phyloP scores from a whole-genome alignment of 1,140 invertebrate species.

The Trichonephila inaurata region DNA sequence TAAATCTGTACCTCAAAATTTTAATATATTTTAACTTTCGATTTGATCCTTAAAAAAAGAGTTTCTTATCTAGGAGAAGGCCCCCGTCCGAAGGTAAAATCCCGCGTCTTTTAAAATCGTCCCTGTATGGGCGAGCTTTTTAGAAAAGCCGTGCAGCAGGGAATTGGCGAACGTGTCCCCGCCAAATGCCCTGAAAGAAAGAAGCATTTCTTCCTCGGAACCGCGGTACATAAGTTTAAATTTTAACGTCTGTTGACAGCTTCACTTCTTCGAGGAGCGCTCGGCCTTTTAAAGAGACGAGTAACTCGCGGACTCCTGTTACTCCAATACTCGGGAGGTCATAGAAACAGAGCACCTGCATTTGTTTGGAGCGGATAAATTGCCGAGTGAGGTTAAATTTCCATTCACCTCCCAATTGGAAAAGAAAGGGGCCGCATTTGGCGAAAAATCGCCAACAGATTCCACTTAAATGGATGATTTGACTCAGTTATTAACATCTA shows the following conservation, averaged over 20 bases:
- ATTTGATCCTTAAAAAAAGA: not conserved
- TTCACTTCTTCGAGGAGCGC: conserved; percentile 47
- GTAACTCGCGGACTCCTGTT: conserved; percentile 39
- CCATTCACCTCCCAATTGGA: conserved; percentile 3
- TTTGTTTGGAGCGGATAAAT: conserved; percentile 72
- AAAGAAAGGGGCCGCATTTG: conserved; percentile 26
- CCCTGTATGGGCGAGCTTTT: conserved; percentile 51
- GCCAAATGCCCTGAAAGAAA: conserved; percentile 49
- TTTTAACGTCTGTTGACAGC: conserved; percentile 75
- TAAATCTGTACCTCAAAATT: no score
- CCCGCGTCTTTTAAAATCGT: conserved; percentile 70
- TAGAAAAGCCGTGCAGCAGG: conserved; percentile 18
- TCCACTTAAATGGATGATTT: no score
- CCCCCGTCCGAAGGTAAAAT: conserved; percentile 16
- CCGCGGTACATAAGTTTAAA: conserved; percentile 73
- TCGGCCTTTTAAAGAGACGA: conserved; percentile 31
- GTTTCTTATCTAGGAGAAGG: not conserved
- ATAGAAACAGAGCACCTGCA: conserved; percentile 70
- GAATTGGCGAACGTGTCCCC: conserved; percentile 72
- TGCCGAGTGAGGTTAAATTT: conserved; percentile 70
- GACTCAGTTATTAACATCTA: no score
- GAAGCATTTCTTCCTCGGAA: not conserved
- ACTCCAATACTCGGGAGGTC: conserved; percentile 63
- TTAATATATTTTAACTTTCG: no score
- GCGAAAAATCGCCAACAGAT: conserved; percentile 24